Percentiles rank a stretch among this genome's conserved stretches.
Conservation (phyloP, 2,113 vertebrate genomes). For the Lepus americanus region DNA sequence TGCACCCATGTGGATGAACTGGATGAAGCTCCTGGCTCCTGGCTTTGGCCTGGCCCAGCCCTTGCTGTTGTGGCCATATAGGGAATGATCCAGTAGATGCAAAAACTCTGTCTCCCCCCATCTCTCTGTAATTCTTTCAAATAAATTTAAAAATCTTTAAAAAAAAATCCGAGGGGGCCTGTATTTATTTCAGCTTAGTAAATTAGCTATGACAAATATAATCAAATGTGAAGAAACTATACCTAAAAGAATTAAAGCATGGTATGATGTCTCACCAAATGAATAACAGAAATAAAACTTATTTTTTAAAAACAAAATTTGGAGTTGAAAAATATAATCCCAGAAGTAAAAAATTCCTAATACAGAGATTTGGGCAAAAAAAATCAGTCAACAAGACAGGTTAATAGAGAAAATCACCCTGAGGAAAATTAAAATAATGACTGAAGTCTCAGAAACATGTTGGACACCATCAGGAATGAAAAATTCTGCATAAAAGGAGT, state of each 20-base stretch:
- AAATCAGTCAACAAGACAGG: not conserved
- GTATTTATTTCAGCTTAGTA: too few relatives aligned
- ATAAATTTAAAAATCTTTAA: too few relatives aligned
- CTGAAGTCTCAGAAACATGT: not conserved
- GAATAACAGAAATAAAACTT: not conserved
- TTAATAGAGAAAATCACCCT: constrained; percentile 28
- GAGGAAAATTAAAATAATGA: constrained; percentile 27
- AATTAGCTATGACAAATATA: not conserved
- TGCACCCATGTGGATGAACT: too few relatives aligned
- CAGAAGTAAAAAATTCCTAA: constrained; percentile 11
- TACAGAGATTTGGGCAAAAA: not conserved
- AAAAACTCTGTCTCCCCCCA: too few relatives aligned
- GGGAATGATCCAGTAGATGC: too few relatives aligned
- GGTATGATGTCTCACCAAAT: not conserved
- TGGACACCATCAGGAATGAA: not conserved
- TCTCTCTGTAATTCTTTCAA: too few relatives aligned
- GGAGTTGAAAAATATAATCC: constrained; percentile 1
- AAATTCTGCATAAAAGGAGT: not conserved
- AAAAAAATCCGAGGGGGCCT: too few relatives aligned
- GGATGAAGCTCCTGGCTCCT: too few relatives aligned
- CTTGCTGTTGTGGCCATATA: too few relatives aligned
- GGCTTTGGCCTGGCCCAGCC: too few relatives aligned
- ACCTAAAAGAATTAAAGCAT: not conserved
- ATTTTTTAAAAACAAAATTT: not conserved
- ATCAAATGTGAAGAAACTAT: not conserved